These are phyloP conservation scores for Panopea generosa DNA, from an alignment of 2,888 invertebrate species.

Conservation along the genomic window DNA sequence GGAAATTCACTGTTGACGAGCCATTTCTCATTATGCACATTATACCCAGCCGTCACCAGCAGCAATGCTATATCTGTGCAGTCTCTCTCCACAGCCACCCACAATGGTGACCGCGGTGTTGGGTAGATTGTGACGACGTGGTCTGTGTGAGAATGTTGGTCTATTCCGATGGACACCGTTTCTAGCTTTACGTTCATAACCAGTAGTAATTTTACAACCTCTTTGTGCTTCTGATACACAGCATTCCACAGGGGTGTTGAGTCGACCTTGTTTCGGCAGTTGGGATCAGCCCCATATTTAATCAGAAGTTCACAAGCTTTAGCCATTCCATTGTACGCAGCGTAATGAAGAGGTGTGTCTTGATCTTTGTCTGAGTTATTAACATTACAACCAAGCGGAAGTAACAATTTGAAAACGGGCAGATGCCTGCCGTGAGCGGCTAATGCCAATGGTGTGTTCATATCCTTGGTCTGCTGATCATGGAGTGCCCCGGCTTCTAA, in stretches of 20 bases:
- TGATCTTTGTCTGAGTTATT: constrained; percentile 79
- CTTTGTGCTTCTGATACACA: constrained; percentile 66
- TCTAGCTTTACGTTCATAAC: constrained; percentile 72
- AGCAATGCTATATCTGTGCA: constrained; percentile 61
- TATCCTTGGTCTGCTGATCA: constrained; percentile 72
- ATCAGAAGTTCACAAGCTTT: constrained; percentile 69
- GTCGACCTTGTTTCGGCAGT: constrained; percentile 66
- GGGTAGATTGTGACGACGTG: constrained; percentile 67
- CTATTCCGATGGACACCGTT: constrained; percentile 68
- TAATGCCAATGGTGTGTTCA: constrained; percentile 78
- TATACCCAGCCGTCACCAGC: constrained; percentile 73
- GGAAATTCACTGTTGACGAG: constrained; percentile 62
- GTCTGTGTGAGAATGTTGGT: constrained; percentile 74
- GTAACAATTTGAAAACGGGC: constrained; percentile 67
- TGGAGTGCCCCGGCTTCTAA: constrained; percentile 67
- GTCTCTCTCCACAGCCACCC: constrained; percentile 68
- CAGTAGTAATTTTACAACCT: constrained; percentile 71
- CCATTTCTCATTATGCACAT: constrained; percentile 72
- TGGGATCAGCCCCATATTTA: constrained; percentile 76
- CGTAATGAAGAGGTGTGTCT: constrained; percentile 80
- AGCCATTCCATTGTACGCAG: constrained; percentile 77
- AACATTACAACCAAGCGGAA: constrained; percentile 74
- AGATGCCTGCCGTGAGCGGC: constrained; percentile 76
- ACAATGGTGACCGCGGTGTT: constrained; percentile 71
- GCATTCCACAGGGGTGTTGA: constrained; percentile 81